phyloP scores from a whole-genome alignment of 2,113 vertebrate genomes.

The Otus sunia region DNA sequence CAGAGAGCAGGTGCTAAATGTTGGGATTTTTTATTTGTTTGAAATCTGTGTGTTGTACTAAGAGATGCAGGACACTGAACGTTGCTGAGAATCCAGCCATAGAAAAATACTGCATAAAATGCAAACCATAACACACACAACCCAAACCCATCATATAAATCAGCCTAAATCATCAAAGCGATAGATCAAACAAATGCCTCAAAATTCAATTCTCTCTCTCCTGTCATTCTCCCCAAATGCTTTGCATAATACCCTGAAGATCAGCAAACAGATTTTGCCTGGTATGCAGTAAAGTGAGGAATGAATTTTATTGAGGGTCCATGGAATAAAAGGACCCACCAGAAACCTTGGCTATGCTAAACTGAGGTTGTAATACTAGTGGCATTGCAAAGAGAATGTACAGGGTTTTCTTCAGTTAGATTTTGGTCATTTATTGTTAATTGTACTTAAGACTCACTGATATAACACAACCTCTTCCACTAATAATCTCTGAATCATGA shows the following conservation, averaged over 20 bases:
- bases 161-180: constrained; percentile 68
- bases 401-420: background rate
- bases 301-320: constrained; percentile 37
- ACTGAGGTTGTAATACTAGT: background rate
- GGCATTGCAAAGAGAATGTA: background rate
- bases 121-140: constrained; percentile 38
- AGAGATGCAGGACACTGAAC: constrained; percentile 17
- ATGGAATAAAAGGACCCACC: background rate
- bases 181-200: constrained; percentile 69
- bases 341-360: background rate
- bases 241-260: constrained; percentile 68
- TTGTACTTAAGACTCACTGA: background rate
- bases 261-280: constrained; percentile 65
- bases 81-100: background rate
- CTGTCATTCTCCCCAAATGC: constrained; percentile 60
- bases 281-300: constrained; percentile 51
- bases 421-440: background rate
- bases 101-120: constrained; percentile 39
- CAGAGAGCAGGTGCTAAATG: constrained; percentile 50
- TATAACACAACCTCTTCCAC: background rate
- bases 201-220: constrained; percentile 54
- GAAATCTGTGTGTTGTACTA: background rate
- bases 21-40: constrained; percentile 18
- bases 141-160: constrained; percentile 62
- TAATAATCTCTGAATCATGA: background rate